Evolutionary conservation across 92 coral and sea anemone genomes (phyloP), one percentile per base, ranked within the genome.

Genomic region (Muricea muricata): DNA sequence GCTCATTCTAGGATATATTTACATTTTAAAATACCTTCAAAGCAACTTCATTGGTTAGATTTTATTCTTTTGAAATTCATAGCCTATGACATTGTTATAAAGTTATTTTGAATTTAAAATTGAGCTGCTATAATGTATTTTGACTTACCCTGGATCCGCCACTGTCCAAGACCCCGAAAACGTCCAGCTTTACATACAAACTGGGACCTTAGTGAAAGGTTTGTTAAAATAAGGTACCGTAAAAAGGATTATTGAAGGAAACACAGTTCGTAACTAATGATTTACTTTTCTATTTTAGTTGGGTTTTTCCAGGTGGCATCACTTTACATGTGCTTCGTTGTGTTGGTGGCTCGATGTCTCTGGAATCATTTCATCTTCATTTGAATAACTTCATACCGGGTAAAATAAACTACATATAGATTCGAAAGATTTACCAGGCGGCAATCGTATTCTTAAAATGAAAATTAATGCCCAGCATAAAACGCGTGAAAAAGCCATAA

Each of bases 151-250:
- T n/a, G n/a, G n/a, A n/a, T n/a, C n/a, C n/a, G n/a, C n/a, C n/a
- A n/a, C 93, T 65, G 20, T 92, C 17, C 95, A 92, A 70, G 93
- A 89, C 58, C 91, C 95, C 0, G 90, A 80, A 1, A 92, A 72
- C 30, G 81, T 92, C 6, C 89, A 85, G 54, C 79, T 92, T 55
- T 90, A 92, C 76, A 85, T 55, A 3, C 86, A 85, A 78, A 86
- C 82, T 5, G 84, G 92, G 11, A 79, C 84, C 3, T 17, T 61
- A 12, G 73, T 89, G 65, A 85, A 89, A 78, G 89, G 84, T 75
- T 57, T 66, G 25, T n/a, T 6, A 8, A 29, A 18, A 9, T 58
- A 15, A 58, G 25, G 29, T 58, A 23, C 18, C 1, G 50, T 2
- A 12, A 39, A 39, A 11, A 39, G 11, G 29, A 56, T 18, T 4